Evolutionary conservation across 1,140 invertebrate species (phyloP).

Genomic region (Hesperophylax magnus): DNA sequence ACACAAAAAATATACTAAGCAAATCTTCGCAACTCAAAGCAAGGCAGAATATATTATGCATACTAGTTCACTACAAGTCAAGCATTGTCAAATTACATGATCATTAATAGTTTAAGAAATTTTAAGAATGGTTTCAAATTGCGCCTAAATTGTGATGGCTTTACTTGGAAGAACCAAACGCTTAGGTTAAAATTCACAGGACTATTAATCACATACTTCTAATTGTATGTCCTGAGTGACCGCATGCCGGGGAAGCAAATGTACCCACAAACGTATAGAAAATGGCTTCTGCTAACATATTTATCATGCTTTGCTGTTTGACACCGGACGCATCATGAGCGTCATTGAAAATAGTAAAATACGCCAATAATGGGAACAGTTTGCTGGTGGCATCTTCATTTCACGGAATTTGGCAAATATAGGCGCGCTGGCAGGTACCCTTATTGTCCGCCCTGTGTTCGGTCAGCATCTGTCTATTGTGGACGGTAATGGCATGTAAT

Average conservation of each 20-base stretch:
- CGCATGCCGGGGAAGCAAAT: background rate
- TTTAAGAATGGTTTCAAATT: too few species aligned
- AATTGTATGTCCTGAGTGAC: background rate
- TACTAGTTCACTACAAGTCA: too few species aligned
- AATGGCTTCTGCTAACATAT: background rate
- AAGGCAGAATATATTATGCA: too few species aligned
- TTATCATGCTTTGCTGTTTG: slow-evolving; percentile 13
- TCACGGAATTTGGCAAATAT: slow-evolving; percentile 56
- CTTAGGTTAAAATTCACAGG: too few species aligned
- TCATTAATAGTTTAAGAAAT: too few species aligned
- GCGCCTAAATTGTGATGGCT: too few species aligned
- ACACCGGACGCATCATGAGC: background rate
- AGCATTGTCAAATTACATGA: too few species aligned
- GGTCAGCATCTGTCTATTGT: slow-evolving; percentile 55
- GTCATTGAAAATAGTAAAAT: background rate
- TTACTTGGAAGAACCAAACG: too few species aligned
- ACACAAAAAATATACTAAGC: too few species aligned
- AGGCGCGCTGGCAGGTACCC: background rate
- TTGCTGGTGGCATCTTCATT: slow-evolving; percentile 57
- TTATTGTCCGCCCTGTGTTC: slow-evolving; percentile 41
- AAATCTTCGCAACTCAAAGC: too few species aligned
- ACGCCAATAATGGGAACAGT: slow-evolving; percentile 6
- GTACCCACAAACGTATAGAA: background rate
- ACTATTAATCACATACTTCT: slow-evolving; percentile 5
- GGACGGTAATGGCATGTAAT: slow-evolving; percentile 53